Evolutionary conservation across 2,888 invertebrate genomes (phyloP).

Genomic region (Caenorhabditis sp.): DNA sequence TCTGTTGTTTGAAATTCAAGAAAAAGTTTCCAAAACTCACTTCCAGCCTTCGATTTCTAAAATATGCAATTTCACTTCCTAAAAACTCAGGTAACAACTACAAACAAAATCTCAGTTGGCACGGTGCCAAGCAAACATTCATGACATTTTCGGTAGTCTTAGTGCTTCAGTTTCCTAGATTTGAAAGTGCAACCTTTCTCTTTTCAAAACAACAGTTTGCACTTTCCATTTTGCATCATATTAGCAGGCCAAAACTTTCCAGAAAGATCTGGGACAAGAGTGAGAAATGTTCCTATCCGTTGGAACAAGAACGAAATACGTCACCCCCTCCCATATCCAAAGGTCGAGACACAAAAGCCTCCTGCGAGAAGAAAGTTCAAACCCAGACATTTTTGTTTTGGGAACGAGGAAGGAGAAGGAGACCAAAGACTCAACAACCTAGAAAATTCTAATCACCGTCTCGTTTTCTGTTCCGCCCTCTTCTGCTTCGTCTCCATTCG

Average conservation of each 20-base stretch:
- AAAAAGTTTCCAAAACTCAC: too few species aligned
- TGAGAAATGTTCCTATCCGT: slow-evolving; percentile 10
- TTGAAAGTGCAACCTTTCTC: not conserved
- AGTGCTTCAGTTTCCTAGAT: not conserved
- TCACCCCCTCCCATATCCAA: slow-evolving; percentile 4
- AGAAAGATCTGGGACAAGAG: not conserved
- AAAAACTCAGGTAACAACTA: too few species aligned
- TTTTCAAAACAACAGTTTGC: not conserved
- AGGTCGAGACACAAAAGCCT: not conserved
- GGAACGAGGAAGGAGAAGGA: not conserved
- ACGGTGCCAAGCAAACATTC: not conserved
- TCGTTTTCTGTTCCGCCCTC: slow-evolving; percentile 10
- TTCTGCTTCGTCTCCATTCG: slow-evolving; percentile 12
- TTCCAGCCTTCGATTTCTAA: too few species aligned
- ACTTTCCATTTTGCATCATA: slow-evolving; percentile 1
- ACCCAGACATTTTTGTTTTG: slow-evolving; percentile 25
- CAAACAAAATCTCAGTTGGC: not conserved
- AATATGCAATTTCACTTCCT: too few species aligned
- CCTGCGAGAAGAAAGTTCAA: not conserved
- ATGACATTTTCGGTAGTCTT: too few species aligned
- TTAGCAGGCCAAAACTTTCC: slow-evolving; percentile 5
- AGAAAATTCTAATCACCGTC: slow-evolving; percentile 36
- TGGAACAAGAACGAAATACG: slow-evolving; percentile 23
- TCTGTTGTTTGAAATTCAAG: too few species aligned
- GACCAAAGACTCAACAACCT: slow-evolving; percentile 23